These are phyloP conservation scores for Pseudorasbora parva DNA, from an alignment of 2,113 vertebrate genomes.

Conservation along the genomic window DNA sequence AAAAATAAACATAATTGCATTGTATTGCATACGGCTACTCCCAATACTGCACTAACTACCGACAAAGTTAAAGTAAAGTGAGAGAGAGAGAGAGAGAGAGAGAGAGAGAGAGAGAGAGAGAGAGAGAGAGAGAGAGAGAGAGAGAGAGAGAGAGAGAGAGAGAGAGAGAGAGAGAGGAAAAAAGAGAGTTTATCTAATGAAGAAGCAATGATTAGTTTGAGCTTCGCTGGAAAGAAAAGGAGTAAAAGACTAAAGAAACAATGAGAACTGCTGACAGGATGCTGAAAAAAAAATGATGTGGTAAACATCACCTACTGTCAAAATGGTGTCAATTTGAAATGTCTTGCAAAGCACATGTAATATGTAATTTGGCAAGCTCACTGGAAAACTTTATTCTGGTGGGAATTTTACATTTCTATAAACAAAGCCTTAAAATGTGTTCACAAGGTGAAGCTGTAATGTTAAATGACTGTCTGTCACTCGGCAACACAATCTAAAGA, in stretches of 20 bases:
- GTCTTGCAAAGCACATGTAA: not conserved
- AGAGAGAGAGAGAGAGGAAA: not conserved
- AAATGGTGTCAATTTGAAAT: not conserved
- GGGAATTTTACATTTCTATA: constrained; percentile 1
- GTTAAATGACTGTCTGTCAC: not conserved
- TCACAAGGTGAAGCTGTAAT: not conserved
- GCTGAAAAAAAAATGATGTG: not conserved
- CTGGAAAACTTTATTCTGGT: not conserved
- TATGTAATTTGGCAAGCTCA: not conserved
- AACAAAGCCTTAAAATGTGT: constrained; percentile 20
- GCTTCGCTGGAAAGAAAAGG: not conserved
- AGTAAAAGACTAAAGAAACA: not conserved
- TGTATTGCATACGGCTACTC: constrained; percentile 18
- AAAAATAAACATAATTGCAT: constrained; percentile 34
- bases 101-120: too few relatives aligned
- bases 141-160: too few relatives aligned
- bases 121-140: too few relatives aligned
- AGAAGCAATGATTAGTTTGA: constrained; percentile 13
- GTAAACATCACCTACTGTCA: constrained; percentile 10
- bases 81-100: too few relatives aligned
- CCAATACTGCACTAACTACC: constrained; percentile 8
- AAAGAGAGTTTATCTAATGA: constrained; percentile 3
- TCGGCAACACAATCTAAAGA: not conserved
- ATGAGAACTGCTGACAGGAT: not conserved
- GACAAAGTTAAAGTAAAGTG: not conserved